Evolutionary conservation across 2,797 vertebrate genomes (phyloP), one percentile per base, ranked within the genome.

Genomic region (Esox masquinongy): DNA sequence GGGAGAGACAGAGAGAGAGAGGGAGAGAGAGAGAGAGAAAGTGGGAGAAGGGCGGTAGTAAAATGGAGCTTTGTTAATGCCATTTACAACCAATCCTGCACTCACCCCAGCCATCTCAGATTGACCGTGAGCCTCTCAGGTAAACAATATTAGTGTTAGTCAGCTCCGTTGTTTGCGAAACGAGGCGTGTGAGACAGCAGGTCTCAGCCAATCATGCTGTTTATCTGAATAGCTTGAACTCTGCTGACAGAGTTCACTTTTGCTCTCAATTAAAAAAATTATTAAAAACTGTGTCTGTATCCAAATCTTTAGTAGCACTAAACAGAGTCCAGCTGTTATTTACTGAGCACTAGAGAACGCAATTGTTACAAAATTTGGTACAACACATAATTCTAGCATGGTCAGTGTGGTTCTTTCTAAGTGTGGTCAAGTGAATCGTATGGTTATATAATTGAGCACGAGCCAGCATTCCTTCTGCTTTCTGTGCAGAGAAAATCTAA

Each of bases 101-200:
- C 82, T 77, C 85, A 75, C 86, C 72, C 82, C 74, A 88, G 56
- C 29, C 4, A 43, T 76, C 85, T 85, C 74, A 82, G 24, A 64
- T 81, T 70, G 74, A 49, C 82, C 34, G n/a, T 63, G 50, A 85
- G 75, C 74, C 86, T 70, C 70, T 79, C 83, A 56, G 61, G 24
- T 34, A 84, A 80, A 73, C 79, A 43, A 14, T 43, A 51, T 68
- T 72, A 43, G 74, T 19, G 5, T 85, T 85, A 86, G 84, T 88
- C 82, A 81, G 51, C 31, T 1, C 50, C 22, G 63, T 79, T 83
- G 79, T 83, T 84, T 82, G 78, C 29, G 43, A 15, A 66, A 5
- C 29, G 12, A 43, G 77, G 19, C 72, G 34, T 79, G 31, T 17
- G 22, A 71, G 63, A 50, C 22, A 22, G 77, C 15, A 69, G 76